Conservation (phyloP, 2,888 invertebrate species). For the Neoascia interrupta region DNA sequence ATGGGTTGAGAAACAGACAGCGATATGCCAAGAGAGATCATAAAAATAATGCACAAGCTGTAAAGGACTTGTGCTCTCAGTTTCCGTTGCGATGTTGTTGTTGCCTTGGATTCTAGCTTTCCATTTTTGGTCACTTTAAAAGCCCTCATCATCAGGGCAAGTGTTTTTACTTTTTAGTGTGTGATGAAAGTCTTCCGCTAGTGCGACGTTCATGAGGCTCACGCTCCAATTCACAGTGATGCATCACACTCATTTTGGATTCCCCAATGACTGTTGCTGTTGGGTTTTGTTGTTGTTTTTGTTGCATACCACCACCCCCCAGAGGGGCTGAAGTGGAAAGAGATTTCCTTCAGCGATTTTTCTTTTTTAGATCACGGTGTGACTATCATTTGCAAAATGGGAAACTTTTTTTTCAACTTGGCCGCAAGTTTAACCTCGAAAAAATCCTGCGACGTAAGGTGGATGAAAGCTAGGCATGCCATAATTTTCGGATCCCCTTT, state of each 20-base stretch:
- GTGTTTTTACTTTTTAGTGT: slow-evolving; percentile 46
- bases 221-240: slow-evolving; percentile 65
- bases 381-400: slow-evolving; percentile 66
- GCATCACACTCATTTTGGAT: slow-evolving; percentile 66
- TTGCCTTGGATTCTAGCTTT: slow-evolving; percentile 25
- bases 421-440: slow-evolving; percentile 62
- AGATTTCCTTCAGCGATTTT: no score
- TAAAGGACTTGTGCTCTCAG: slow-evolving; percentile 37
- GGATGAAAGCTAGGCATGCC: slow-evolving; percentile 59
- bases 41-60: slow-evolving; percentile 30
- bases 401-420: slow-evolving; percentile 68
- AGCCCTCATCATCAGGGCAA: slow-evolving; percentile 20
- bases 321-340: slow-evolving; percentile 48
- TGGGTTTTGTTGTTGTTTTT: no score
- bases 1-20: background rate
- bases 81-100: slow-evolving; percentile 33
- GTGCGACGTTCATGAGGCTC: slow-evolving; percentile 47
- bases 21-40: slow-evolving; percentile 17
- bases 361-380: slow-evolving; percentile 28
- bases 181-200: slow-evolving; percentile 16
- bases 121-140: slow-evolving; percentile 61
- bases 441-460: slow-evolving; percentile 43
- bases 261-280: slow-evolving; percentile 39
- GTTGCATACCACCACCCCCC: slow-evolving; percentile 2
- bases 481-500: slow-evolving; percentile 37